A percentile compares a stretch with the other conserved stretches of the same genome.
Conservation (phyloP, 2,113 vertebrate genomes). For the Glaucomys volans region DNA sequence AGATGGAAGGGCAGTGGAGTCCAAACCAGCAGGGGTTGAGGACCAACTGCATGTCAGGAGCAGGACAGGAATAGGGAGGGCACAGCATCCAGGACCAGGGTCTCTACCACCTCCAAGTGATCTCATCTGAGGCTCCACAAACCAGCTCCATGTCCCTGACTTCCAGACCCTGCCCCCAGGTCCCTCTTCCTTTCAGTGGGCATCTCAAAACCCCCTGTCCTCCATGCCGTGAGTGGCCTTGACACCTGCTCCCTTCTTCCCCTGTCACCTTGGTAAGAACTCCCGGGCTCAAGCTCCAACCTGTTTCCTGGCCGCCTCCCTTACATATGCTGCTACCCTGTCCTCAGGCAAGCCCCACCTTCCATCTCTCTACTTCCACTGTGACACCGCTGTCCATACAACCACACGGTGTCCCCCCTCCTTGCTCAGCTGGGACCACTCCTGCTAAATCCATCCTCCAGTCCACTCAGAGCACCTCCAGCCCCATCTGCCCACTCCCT, state of each 20-base stretch:
- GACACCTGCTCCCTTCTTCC: no score
- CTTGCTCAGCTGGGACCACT: background rate
- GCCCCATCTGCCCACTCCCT: background rate
- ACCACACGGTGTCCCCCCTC: background rate
- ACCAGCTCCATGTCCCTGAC: background rate
- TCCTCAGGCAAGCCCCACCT: background rate
- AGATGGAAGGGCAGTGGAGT: no score
- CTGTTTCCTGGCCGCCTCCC: background rate
- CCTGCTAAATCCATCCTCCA: background rate
- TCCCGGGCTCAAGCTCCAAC: background rate
- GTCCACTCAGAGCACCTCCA: background rate
- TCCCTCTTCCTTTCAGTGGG: background rate
- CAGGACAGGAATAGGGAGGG: background rate
- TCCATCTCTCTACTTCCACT: background rate
- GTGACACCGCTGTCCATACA: background rate
- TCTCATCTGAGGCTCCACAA: background rate
- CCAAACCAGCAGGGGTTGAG: background rate
- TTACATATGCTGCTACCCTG: fast-evolving
- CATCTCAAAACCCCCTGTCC: background rate
- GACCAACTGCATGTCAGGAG: background rate
- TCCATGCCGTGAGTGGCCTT: fast-evolving
- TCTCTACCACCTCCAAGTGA: background rate
- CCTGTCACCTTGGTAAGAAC: background rate
- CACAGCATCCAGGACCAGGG: background rate
- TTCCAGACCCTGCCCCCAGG: background rate